These are phyloP conservation scores for Dynastes tityus DNA, from an alignment of 2,888 invertebrate species.

Conservation along the genomic window DNA sequence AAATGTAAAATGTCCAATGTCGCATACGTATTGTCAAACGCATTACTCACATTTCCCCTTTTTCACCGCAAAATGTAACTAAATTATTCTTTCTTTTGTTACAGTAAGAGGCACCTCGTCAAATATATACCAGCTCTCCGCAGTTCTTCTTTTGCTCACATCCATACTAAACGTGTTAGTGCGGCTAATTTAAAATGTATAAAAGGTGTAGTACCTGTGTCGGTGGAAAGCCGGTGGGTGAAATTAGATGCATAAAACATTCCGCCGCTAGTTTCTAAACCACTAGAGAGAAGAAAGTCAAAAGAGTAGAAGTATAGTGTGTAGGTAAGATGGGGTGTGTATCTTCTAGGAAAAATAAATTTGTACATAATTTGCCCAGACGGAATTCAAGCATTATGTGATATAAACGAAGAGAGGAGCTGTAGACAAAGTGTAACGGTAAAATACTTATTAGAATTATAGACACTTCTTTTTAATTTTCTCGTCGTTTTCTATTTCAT, in stretches of 20 bases:
- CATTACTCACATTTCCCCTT: too few relatives aligned
- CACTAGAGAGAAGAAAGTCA: conserved; percentile 9
- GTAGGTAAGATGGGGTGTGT: conserved; percentile 28
- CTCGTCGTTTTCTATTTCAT: background rate
- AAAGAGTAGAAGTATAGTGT: conserved; percentile 16
- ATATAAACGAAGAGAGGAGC: conserved; percentile 38
- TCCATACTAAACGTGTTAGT: conserved; percentile 33
- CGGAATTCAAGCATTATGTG: conserved; percentile 46
- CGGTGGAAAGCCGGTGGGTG: conserved; percentile 13
- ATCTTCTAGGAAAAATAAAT: conserved; percentile 35
- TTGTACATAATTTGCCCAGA: conserved; percentile 42
- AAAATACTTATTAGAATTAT: conserved; percentile 5
- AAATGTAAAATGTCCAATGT: too few relatives aligned
- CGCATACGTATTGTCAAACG: too few relatives aligned
- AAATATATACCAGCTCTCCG: background rate
- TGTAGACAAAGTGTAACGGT: conserved; percentile 18
- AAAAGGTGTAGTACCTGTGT: conserved; percentile 5
- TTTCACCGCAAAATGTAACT: too few relatives aligned
- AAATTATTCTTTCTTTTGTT: conserved; percentile 22
- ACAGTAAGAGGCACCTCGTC: conserved; percentile 24
- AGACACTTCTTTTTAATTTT: background rate
- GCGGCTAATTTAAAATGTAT: conserved; percentile 35
- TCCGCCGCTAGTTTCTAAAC: conserved; percentile 36
- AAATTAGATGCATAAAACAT: conserved; percentile 39
- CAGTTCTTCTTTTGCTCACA: conserved; percentile 30